Conservation (phyloP, 2,888 invertebrate species). For the Rotaria macrura region DNA sequence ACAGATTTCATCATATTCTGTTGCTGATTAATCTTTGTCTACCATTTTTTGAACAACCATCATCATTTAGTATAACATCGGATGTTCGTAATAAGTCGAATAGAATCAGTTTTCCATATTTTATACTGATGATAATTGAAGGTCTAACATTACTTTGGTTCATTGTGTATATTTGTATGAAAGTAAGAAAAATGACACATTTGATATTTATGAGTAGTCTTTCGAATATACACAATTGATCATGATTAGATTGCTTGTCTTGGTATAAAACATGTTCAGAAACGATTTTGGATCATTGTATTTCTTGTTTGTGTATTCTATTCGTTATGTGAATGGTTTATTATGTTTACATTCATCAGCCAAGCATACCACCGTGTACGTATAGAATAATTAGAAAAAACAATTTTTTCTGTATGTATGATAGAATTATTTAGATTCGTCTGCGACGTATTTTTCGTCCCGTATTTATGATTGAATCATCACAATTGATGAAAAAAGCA, state of each 20-base stretch:
- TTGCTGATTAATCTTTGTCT: neutral
- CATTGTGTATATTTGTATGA: neutral
- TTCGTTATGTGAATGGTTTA: neutral
- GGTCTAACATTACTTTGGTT: neutral
- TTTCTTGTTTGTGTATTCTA: neutral
- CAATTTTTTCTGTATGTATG: neutral
- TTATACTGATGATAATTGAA: neutral
- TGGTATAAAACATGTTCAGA: neutral
- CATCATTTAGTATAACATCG: neutral
- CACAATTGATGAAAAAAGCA: constrained; percentile 48
- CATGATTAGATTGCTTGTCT: neutral
- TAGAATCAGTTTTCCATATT: neutral
- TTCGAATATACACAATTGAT: too few species aligned
- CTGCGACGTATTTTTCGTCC: constrained; percentile 45
- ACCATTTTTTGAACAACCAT: neutral
- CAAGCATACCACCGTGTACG: neutral
- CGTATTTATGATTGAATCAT: constrained; percentile 45
- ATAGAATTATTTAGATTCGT: constrained; percentile 36
- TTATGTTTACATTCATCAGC: neutral
- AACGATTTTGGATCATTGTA: neutral
- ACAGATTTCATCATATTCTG: neutral
- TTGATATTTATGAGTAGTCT: too few species aligned
- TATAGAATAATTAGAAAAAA: neutral
- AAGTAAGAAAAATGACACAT: neutral
- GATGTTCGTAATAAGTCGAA: neutral